Evolutionary conservation across 2,888 invertebrate species (phyloP), one percentile per base, ranked within the genome.

Genomic region (Dasysyrphus albostriatus): DNA sequence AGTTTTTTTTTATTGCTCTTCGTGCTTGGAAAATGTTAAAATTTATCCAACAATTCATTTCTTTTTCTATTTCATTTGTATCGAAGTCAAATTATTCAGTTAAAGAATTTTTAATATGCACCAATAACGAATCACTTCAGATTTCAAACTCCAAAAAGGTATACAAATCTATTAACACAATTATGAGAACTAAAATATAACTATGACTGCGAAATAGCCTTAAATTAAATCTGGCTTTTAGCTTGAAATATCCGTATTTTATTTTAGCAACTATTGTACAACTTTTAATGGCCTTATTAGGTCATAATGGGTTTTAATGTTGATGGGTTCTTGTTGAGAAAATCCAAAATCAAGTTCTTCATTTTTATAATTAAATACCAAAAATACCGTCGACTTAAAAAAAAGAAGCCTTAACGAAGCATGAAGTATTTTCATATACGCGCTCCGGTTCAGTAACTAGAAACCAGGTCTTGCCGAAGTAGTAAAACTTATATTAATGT

Each of bases 321-420:
- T 54, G 29, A 29, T 54, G 1, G 29, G 54, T 54, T 54, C 54
- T 54, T 54, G 54, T 54, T 54, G 54, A 54, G 54, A 61, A 39
- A 61, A 61, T 39, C 5, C 14, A 34, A 39, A 61, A 24, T 14
- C 8, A 19, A 39, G 24, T 39, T 24, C 24, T 24, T 49, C 10
- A 47, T 24, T 37, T 69, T n/a, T 69, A 9, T 8, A 24, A 61
- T 61, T 42, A 14, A n/a, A 51, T 47, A 51, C 24, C 3, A 39
- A 54, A 54, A 37, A 29, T 56, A 7, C 19, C 37, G 34, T 56
- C 34, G 19, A 49, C 12, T 32, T n/a, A 61, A 24, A 2, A 16
- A 14, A 24, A 9, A 42, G 69, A 61, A 80, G 65, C 72, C 69
- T 82, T 65, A 70, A 74, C 73, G 85, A 76, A 59, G 58, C 63